Evolutionary conservation across 1,140 invertebrate genomes (phyloP).

Genomic region (Heliconius eleuchia): DNA sequence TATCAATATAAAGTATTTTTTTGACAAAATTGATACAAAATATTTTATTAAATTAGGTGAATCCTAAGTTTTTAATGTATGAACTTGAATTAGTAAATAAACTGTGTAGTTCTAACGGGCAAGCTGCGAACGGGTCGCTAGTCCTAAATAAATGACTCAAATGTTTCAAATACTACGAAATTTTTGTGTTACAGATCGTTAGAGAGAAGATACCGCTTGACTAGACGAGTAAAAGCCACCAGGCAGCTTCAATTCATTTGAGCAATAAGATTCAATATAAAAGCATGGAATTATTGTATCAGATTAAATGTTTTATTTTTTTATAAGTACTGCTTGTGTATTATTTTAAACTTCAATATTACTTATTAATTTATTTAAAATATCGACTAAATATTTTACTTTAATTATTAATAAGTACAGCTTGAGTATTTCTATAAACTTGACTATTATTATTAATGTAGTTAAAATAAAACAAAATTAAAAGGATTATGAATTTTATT

Average conservation of each 20-base stretch:
- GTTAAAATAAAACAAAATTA: constrained; percentile 27
- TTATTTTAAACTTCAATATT: constrained; percentile 31
- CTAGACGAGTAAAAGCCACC: constrained; percentile 49
- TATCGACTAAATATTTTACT: constrained; percentile 9
- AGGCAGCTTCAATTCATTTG: neutral
- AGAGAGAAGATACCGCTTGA: constrained; percentile 84
- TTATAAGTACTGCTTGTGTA: constrained; percentile 44
- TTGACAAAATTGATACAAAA: too few species aligned
- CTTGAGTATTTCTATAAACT: constrained; percentile 44
- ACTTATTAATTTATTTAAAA: constrained; percentile 18
- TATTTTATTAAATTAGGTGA: too few species aligned
- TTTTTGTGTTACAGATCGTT: constrained; percentile 77
- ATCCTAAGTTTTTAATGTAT: too few species aligned
- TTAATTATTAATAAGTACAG: constrained; percentile 32
- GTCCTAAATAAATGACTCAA: too few species aligned
- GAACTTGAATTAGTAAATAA: too few species aligned
- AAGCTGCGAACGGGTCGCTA: too few species aligned
- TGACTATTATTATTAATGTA: constrained; percentile 11
- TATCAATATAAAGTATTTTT: too few species aligned
- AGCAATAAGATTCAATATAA: neutral
- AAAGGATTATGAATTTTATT: constrained; percentile 25
- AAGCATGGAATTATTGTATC: neutral
- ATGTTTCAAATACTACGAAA: too few species aligned
- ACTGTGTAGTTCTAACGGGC: too few species aligned
- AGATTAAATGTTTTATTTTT: constrained; percentile 15